Evolutionary conservation across 2,797 vertebrate genomes (phyloP).

Genomic region (Spinibarbus caldwelli): DNA sequence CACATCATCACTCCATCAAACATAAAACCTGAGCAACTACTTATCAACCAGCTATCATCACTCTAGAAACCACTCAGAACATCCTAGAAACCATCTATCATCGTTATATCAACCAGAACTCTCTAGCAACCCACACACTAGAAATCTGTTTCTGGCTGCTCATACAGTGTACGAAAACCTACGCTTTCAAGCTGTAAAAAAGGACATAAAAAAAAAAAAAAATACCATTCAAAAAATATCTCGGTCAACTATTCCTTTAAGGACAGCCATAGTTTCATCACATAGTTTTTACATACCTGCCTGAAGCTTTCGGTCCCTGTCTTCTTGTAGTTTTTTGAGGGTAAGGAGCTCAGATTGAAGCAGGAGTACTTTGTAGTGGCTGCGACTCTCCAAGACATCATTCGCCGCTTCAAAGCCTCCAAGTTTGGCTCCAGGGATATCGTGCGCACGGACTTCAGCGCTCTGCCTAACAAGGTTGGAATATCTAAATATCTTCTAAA

Average conservation of each 20-base stretch:
- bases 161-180: too few species aligned
- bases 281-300: not conserved
- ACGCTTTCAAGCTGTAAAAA: not conserved
- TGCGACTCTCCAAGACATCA: slow-evolving; percentile 96
- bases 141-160: not conserved
- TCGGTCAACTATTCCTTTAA: not conserved
- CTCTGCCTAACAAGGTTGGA: slow-evolving; percentile 91
- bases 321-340: slow-evolving; percentile 91
- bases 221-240: not conserved
- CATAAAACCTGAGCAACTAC: too few species aligned
- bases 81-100: not conserved
- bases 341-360: slow-evolving; percentile 96
- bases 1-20: too few species aligned
- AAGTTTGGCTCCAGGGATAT: slow-evolving; percentile 95
- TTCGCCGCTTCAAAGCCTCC: slow-evolving; percentile 96
- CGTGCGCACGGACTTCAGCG: slow-evolving; percentile 89
- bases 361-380: slow-evolving; percentile 99
- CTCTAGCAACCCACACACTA: not conserved
- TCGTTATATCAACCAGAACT: not conserved
- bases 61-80: not conserved
- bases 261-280: not conserved
- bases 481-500: not conserved
- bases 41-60: not conserved
- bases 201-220: not conserved
- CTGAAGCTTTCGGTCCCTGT: slow-evolving; percentile 7